Conservation (phyloP, 2,888 invertebrate genomes). For the Rhorus exstirpatorius region DNA sequence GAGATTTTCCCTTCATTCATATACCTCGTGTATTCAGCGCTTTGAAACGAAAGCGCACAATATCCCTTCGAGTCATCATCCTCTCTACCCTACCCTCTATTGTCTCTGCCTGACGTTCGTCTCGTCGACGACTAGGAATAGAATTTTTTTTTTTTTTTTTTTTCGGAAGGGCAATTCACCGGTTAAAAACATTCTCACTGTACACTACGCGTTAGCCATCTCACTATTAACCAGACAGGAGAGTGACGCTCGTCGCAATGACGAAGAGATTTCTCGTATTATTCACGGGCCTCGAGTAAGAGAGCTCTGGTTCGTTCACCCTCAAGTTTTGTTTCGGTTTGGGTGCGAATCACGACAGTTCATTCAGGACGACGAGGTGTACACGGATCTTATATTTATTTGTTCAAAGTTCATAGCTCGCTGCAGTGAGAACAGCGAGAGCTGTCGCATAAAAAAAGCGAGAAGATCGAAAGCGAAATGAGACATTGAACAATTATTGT, state of each 20-base stretch:
- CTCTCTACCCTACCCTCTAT: constrained; percentile 35
- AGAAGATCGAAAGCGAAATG: neutral
- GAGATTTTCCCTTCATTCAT: constrained; percentile 35
- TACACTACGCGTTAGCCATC: constrained; percentile 23
- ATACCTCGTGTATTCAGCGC: constrained; percentile 27
- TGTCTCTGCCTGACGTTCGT: constrained; percentile 64
- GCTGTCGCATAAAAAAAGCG: neutral
- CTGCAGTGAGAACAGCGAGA: neutral
- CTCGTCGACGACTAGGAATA: too few relatives aligned
- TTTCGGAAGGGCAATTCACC: too few relatives aligned
- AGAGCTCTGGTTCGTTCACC: constrained; percentile 61
- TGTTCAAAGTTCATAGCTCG: constrained; percentile 42
- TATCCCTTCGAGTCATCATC: constrained; percentile 48
- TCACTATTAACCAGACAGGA: constrained; percentile 44
- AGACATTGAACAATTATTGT: neutral
- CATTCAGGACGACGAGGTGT: constrained; percentile 24
- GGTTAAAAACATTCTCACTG: constrained; percentile 52
- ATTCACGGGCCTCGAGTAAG: constrained; percentile 40
- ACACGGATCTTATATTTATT: constrained; percentile 14
- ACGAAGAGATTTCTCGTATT: constrained; percentile 62
- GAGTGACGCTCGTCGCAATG: constrained; percentile 53
- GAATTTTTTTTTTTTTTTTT: too few relatives aligned
- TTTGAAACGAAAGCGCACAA: constrained; percentile 41
- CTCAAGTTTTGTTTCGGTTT: constrained; percentile 48
- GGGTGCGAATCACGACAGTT: constrained; percentile 18